phyloP scores from a whole-genome alignment of 2,797 vertebrate genomes.

The Tadarida brasiliensis region DNA sequence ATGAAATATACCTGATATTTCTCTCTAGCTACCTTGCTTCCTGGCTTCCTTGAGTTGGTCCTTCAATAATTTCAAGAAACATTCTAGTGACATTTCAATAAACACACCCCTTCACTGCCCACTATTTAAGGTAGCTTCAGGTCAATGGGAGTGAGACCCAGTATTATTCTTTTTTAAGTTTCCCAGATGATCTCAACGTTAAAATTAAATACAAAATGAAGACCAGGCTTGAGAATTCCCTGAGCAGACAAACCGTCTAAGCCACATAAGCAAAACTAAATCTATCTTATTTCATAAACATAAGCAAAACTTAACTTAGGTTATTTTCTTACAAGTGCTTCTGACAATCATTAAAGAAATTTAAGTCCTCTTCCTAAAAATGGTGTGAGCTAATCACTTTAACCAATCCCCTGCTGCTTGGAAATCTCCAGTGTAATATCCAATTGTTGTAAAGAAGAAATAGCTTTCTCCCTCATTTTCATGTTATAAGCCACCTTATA shows the following conservation, averaged over 20 bases:
- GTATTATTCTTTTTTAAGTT: not conserved
- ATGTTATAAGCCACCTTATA: not conserved
- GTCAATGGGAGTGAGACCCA: not conserved
- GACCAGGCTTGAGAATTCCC: not conserved
- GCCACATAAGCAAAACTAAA: constrained; percentile 9
- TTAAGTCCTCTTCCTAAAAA: not conserved
- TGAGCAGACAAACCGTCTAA: not conserved
- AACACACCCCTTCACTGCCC: not conserved
- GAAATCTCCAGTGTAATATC: not conserved
- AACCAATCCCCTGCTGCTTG: not conserved
- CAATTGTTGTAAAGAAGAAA: not conserved
- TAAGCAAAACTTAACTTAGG: not conserved
- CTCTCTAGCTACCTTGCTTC: not conserved
- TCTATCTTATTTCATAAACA: not conserved
- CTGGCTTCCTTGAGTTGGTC: not conserved
- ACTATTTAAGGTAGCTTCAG: not conserved
- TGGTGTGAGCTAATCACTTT: constrained; percentile 2
- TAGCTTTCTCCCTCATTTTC: not conserved
- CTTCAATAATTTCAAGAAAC: constrained; percentile 38
- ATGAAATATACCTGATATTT: not conserved
- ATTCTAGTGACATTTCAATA: constrained; percentile 39
- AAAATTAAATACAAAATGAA: not conserved
- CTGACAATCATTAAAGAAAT: constrained; percentile 21
- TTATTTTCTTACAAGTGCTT: not conserved
- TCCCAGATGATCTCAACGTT: not conserved